Percentiles rank a stretch among this genome's conserved stretches.
Conservation (phyloP, 2,113 vertebrate species). For the Dissostichus mawsoni region DNA sequence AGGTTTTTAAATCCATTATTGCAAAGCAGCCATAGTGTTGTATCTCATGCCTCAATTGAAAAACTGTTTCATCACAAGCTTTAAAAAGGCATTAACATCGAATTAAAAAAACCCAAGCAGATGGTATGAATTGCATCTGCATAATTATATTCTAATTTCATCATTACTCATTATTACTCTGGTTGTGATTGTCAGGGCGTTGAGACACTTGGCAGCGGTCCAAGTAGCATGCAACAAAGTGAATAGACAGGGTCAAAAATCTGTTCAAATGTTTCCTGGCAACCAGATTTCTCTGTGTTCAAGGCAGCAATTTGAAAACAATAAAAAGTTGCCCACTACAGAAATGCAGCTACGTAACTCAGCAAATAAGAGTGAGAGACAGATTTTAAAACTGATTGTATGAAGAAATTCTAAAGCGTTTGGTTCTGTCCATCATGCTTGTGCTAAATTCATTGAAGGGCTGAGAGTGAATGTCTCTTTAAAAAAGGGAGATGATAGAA, state of each 20-base stretch:
- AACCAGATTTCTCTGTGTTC: slow-evolving; percentile 72
- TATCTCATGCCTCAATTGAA: slow-evolving; percentile 30
- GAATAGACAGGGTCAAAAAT: slow-evolving; percentile 79
- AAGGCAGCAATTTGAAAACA: slow-evolving; percentile 67
- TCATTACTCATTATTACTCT: slow-evolving; percentile 72
- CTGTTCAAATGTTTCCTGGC: slow-evolving; percentile 80
- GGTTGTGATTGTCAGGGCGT: slow-evolving; percentile 68
- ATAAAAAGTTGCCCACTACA: slow-evolving; percentile 57
- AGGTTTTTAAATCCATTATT: slow-evolving; percentile 1
- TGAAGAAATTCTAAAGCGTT: slow-evolving; percentile 15
- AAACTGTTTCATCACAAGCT: slow-evolving; percentile 25
- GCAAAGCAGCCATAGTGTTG: slow-evolving; percentile 15
- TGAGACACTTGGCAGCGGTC: slow-evolving; percentile 73
- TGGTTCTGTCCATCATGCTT: slow-evolving; percentile 30
- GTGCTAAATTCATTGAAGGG: slow-evolving; percentile 54
- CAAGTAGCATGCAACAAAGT: slow-evolving; percentile 74
- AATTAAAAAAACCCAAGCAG: slow-evolving; percentile 61
- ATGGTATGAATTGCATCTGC: slow-evolving; percentile 75
- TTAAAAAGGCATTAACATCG: slow-evolving; percentile 30
- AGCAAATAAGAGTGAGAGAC: slow-evolving; percentile 32
- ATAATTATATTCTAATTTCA: slow-evolving; percentile 72
- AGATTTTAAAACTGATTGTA: slow-evolving; percentile 28
- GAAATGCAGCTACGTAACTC: slow-evolving; percentile 51
- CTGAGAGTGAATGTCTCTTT: slow-evolving; percentile 73
- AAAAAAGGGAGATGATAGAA: slow-evolving; percentile 75